A percentile compares a stretch with the other conserved stretches of the same genome.
phyloP scores from a whole-genome alignment of 2,888 invertebrate genomes.

The Macropis europaea region DNA sequence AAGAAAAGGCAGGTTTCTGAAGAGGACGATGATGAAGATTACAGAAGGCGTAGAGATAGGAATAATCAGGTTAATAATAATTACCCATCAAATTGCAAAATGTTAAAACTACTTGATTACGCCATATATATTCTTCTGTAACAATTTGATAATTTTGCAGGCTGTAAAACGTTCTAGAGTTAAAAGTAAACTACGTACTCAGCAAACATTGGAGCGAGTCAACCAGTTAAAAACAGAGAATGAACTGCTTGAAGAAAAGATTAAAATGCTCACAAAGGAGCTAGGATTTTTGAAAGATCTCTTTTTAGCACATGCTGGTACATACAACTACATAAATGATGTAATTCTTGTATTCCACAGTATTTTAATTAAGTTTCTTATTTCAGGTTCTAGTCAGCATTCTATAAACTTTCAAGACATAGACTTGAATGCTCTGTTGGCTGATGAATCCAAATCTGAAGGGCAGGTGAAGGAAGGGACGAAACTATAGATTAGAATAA shows the following conservation, averaged over 20 bases:
- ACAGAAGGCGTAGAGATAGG: slow-evolving; percentile 87
- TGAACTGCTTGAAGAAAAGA: slow-evolving; percentile 89
- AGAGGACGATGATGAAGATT: slow-evolving; percentile 86
- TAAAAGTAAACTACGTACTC: slow-evolving; percentile 88
- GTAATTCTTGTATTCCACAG: background rate
- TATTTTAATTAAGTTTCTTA: slow-evolving; percentile 9
- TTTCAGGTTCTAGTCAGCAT: slow-evolving; percentile 74
- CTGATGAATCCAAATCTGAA: slow-evolving; percentile 68
- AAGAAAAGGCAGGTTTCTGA: slow-evolving; percentile 80
- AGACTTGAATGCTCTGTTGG: slow-evolving; percentile 74
- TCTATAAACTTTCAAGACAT: slow-evolving; percentile 72
- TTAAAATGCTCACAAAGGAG: slow-evolving; percentile 90
- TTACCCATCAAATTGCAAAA: too few species aligned
- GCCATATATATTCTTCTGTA: slow-evolving; percentile 4
- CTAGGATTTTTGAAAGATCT: slow-evolving; percentile 90
- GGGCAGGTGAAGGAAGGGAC: slow-evolving; percentile 57
- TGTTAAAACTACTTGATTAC: too few species aligned
- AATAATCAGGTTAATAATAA: slow-evolving; percentile 86
- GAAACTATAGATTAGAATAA: slow-evolving; percentile 54
- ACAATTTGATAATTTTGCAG: slow-evolving; percentile 76
- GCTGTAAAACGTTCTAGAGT: slow-evolving; percentile 91
- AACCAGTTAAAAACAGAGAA: slow-evolving; percentile 89
- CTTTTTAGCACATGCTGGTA: slow-evolving; percentile 90
- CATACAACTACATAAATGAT: slow-evolving; percentile 51
- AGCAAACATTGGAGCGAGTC: slow-evolving; percentile 88